Percentiles rank a stretch among this genome's conserved stretches.
Conservation (phyloP, 2,888 invertebrate species). For the Trilocha varians region DNA sequence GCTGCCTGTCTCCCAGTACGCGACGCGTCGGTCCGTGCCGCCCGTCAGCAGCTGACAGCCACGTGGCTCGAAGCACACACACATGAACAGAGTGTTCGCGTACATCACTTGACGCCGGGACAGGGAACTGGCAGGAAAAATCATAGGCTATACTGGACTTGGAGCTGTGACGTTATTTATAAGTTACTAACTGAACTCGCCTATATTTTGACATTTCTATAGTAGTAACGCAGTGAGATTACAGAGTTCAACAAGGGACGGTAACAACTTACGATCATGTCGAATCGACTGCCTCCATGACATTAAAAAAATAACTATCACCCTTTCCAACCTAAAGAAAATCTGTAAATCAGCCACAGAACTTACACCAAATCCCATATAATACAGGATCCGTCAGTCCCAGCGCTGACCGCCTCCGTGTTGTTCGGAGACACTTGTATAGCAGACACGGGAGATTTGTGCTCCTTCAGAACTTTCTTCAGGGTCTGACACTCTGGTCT, state of each 20-base stretch:
- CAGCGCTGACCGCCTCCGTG: constrained; percentile 89
- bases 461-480: constrained; percentile 87
- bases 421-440: constrained; percentile 85
- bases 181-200: no score
- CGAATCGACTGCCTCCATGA: no score
- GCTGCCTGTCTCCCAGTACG: constrained; percentile 92
- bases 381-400: constrained; percentile 93
- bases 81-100: constrained; percentile 88
- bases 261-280: no score
- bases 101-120: constrained; percentile 87
- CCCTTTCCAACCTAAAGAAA: no score
- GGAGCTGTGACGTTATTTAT: no score
- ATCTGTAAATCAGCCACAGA: not conserved
- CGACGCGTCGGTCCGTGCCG: constrained; percentile 88
- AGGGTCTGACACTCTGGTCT: constrained; percentile 78
- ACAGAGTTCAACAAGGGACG: no score
- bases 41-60: constrained; percentile 87
- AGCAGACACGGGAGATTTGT: constrained; percentile 89
- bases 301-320: no score
- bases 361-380: constrained; percentile 90
- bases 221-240: no score
- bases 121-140: constrained; percentile 79
- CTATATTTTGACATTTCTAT: no score
- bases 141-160: no score
- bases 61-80: constrained; percentile 80